Evolutionary conservation across 2,888 invertebrate genomes (phyloP).

Genomic region (Empis livida): DNA sequence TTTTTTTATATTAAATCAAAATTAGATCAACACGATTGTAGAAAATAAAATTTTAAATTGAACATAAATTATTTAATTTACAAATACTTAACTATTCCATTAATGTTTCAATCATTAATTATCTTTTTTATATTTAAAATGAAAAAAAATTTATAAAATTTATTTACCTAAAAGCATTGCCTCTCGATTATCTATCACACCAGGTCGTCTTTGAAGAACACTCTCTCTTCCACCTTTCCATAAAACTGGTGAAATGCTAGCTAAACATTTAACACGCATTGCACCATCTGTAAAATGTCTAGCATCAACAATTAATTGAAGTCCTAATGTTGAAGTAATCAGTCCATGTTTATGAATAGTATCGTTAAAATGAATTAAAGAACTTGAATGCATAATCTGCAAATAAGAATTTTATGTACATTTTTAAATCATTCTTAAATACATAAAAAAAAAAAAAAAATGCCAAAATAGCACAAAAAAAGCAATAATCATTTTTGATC

Average conservation of each 20-base stretch:
- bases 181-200: slow-evolving; percentile 45
- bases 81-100: no score
- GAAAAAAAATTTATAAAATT: neutral
- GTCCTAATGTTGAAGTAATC: slow-evolving; percentile 43
- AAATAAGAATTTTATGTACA: slow-evolving; percentile 6
- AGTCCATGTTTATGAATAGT: slow-evolving; percentile 44
- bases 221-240: slow-evolving; percentile 48
- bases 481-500: no score
- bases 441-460: slow-evolving; percentile 6
- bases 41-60: no score
- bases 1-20: no score
- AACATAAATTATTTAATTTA: no score
- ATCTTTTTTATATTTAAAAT: no score
- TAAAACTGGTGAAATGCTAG: slow-evolving; percentile 45
- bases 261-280: slow-evolving; percentile 48
- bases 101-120: no score
- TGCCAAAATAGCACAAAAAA: neutral
- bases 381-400: slow-evolving; percentile 40
- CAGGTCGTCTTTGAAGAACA: slow-evolving; percentile 41
- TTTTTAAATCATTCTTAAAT: neutral
- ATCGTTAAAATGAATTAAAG: slow-evolving; percentile 41
- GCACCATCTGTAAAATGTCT: slow-evolving; percentile 45
- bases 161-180: slow-evolving; percentile 46
- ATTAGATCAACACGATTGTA: no score
- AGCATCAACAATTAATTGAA: slow-evolving; percentile 41